A percentile compares a stretch with the other conserved stretches of the same genome.
Evolutionary conservation across 2,888 invertebrate species (phyloP).

Genomic region (Hydropsyche betteni): DNA sequence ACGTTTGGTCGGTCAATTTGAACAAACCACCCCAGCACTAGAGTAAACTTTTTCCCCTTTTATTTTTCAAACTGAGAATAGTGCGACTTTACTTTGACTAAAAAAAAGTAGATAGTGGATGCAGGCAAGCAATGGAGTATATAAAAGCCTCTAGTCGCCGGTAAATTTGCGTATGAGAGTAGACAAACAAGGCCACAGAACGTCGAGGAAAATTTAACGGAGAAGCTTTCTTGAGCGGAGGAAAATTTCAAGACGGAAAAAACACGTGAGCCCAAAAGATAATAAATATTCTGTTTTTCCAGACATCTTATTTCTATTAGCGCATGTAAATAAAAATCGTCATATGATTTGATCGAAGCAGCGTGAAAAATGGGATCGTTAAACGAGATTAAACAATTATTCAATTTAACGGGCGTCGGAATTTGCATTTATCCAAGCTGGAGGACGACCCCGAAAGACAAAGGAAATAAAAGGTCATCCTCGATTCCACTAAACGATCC

Average conservation of each 20-base stretch:
- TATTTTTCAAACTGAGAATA: not conserved
- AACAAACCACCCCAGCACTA: too few species aligned
- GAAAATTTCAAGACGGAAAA: not conserved
- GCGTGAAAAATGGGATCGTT: constrained; percentile 8
- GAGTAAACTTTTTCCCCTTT: too few species aligned
- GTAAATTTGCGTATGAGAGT: constrained; percentile 32
- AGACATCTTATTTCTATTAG: too few species aligned
- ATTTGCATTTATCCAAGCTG: constrained; percentile 19
- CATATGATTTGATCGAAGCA: not conserved
- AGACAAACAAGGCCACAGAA: constrained; percentile 23
- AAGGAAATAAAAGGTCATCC: constrained; percentile 23
- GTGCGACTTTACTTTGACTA: not conserved
- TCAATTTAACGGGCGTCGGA: constrained; percentile 7
- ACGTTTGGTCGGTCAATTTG: not conserved
- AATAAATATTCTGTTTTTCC: not conserved
- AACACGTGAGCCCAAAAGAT: not conserved
- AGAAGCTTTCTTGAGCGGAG: not conserved
- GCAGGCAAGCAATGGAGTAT: constrained; percentile 22
- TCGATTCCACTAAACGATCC: not conserved
- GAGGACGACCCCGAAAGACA: not conserved
- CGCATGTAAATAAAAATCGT: not conserved
- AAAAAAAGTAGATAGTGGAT: not conserved
- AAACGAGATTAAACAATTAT: constrained; percentile 24
- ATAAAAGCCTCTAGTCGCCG: constrained; percentile 29
- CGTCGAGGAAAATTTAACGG: constrained; percentile 19